Base-by-base conservation (phyloP, 2,797 vertebrate genomes). In the Poeciliopsis gracilis region DNA sequence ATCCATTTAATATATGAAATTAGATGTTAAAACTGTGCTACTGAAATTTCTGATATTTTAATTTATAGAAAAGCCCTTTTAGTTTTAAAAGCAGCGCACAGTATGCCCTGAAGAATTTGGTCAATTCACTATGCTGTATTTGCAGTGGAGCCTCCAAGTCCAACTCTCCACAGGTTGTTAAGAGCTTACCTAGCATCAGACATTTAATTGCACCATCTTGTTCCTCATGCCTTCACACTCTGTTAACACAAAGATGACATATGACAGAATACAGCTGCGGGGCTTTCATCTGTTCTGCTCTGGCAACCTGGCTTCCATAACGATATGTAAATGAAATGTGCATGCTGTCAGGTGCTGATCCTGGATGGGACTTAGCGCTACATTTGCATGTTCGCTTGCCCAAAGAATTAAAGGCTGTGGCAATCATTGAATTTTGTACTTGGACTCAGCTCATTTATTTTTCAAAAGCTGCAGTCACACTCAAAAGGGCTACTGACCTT, bases 281-380 rank as follows among this genome's bases (percentile, higher is more conserved):
- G 88, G 82, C 89, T 91, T 91, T 92, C 86, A 92, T 94, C 80
- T 82, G 84, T 92, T 92, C 92, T 83, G 86, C 91, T 92, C 87
- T 83, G 87, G 75, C 86, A 82, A 90, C 81, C 86, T 85, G 84
- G 80, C 73, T 88, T 80, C 79, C 79, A 71, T 92, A 94, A 95
- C 90, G 79, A 88, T 84, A 94, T 94, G 92, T 84, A 92, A 95
- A 95, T 92, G 80, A 87, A 91, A 91, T 90, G 86, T 78, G 75
- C 76, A 82, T 81, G 86, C 89, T 89, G 90, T 92, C 88, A 84
- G 87, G 87, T 84, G 81, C 85, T 86, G 75, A 86, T 81, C 78
- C 86, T 72, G 73, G 81, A 86, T 81, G 78, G 41, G 82, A 83
- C 83, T 87, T 76, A 79, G 84, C 59, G 82, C 84, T 78, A 77